Evolutionary conservation across 2,888 invertebrate genomes (phyloP).

Genomic region (Sminthurides aquaticus): DNA sequence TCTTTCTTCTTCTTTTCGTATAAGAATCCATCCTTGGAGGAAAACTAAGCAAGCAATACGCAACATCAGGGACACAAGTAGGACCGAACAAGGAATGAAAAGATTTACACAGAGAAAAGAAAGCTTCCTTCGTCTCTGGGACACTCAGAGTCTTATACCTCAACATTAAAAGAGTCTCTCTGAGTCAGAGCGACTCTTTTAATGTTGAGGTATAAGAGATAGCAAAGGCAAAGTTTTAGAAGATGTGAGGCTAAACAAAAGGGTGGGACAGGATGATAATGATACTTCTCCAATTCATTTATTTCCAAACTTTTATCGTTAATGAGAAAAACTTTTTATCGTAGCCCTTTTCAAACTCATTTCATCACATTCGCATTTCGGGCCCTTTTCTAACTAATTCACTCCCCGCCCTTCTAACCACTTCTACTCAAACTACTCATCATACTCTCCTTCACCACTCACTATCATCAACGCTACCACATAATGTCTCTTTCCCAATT

Average conservation of each 20-base stretch:
- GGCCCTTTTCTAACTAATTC: conserved; percentile 5
- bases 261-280: background rate
- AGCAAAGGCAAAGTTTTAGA: background rate
- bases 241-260: background rate
- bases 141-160: too few relatives aligned
- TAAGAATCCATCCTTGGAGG: too few relatives aligned
- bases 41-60: too few relatives aligned
- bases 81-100: too few relatives aligned
- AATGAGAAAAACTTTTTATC: conserved; percentile 36
- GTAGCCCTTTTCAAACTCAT: conserved; percentile 26
- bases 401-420: conserved; percentile 16
- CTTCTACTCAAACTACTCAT: conserved; percentile 16
- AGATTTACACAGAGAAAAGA: too few relatives aligned
- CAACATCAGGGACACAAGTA: too few relatives aligned
- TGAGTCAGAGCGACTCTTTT: too few relatives aligned
- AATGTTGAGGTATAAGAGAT: too few relatives aligned
- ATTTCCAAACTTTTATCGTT: conserved; percentile 32
- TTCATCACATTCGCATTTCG: background rate
- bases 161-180: too few relatives aligned
- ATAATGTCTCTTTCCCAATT: conserved; percentile 3
- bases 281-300: conserved; percentile 19
- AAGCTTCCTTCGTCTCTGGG: too few relatives aligned
- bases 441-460: too few relatives aligned
- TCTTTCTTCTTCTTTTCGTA: too few relatives aligned
- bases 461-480: conserved; percentile 4